phyloP scores from a whole-genome alignment of 2,888 invertebrate species.

The Lithophane socia region DNA sequence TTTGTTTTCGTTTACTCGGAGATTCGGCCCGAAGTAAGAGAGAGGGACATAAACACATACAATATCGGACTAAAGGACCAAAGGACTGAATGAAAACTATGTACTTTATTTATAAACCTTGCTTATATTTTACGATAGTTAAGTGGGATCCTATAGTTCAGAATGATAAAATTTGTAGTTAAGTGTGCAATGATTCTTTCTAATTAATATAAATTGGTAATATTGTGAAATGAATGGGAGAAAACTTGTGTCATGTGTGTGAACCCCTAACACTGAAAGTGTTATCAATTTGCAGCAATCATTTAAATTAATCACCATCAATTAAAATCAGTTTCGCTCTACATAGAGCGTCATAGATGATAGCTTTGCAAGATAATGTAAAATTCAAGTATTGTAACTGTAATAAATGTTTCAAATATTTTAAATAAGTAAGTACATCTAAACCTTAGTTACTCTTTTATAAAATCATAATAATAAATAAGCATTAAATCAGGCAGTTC shows the following conservation, averaged over 20 bases:
- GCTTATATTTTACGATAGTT: not conserved
- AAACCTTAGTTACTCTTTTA: not conserved
- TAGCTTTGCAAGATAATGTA: conserved; percentile 1
- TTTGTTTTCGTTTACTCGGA: conserved; percentile 42
- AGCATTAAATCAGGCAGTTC: not conserved
- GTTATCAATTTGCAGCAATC: not conserved
- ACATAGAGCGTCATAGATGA: not conserved
- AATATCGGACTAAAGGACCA: not conserved
- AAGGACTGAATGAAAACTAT: conserved; percentile 3
- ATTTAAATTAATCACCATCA: not conserved
- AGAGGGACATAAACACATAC: conserved; percentile 8
- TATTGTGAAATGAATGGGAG: not conserved
- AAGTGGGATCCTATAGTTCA: not conserved
- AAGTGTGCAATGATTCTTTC: not conserved
- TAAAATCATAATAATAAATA: not conserved
- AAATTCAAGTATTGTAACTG: not conserved
- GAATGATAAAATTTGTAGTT: not conserved
- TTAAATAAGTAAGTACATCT: not conserved
- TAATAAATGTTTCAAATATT: not conserved
- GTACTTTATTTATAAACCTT: not conserved
- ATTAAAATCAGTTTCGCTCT: conserved; percentile 6
- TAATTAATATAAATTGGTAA: not conserved
- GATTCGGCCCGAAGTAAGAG: conserved; percentile 34
- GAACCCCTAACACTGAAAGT: not conserved
- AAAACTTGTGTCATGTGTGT: not conserved